These are phyloP conservation scores for Perca fluviatilis DNA, from an alignment of 2,113 vertebrate genomes.

Conservation along the genomic window DNA sequence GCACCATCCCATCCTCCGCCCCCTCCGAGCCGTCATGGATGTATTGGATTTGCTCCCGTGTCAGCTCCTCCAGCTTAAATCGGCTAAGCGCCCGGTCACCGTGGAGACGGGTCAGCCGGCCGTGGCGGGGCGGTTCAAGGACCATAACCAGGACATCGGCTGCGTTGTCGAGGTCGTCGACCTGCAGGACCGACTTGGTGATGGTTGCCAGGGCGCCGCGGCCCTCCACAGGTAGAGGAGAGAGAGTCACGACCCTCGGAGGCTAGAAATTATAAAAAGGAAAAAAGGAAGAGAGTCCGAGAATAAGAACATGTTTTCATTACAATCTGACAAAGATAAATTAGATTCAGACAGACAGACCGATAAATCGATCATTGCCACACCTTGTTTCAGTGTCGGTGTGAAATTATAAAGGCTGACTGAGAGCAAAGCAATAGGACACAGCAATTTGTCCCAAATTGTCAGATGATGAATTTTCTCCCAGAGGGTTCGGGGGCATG, in stretches of 20 bases:
- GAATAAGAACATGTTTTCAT: background rate
- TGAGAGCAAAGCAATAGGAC: background rate
- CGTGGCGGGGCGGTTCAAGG: constrained; percentile 87
- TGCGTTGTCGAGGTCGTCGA: constrained; percentile 92
- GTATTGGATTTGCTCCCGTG: constrained; percentile 86
- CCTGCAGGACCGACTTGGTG: constrained; percentile 84
- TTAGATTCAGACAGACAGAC: background rate
- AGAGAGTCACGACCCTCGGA: constrained; percentile 87
- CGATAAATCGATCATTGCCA: background rate
- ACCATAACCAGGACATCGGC: constrained; percentile 89
- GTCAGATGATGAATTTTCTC: constrained; percentile 28
- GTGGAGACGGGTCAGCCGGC: constrained; percentile 81
- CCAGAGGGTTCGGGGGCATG: background rate
- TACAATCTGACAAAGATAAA: background rate
- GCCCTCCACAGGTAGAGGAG: constrained; percentile 80
- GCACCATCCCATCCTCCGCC: constrained; percentile 80
- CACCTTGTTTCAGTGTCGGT: background rate
- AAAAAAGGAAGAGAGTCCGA: constrained; percentile 23
- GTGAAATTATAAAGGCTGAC: background rate
- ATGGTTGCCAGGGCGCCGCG: constrained; percentile 80
- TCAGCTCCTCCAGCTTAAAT: constrained; percentile 88
- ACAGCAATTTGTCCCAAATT: background rate
- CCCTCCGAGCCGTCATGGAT: constrained; percentile 87
- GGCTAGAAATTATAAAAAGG: constrained; percentile 84
- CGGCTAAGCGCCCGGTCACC: constrained; percentile 52